Evolutionary conservation across 2,888 invertebrate species (phyloP), one percentile per base, ranked within the genome.

Genomic region (Crossocerus cetratus): DNA sequence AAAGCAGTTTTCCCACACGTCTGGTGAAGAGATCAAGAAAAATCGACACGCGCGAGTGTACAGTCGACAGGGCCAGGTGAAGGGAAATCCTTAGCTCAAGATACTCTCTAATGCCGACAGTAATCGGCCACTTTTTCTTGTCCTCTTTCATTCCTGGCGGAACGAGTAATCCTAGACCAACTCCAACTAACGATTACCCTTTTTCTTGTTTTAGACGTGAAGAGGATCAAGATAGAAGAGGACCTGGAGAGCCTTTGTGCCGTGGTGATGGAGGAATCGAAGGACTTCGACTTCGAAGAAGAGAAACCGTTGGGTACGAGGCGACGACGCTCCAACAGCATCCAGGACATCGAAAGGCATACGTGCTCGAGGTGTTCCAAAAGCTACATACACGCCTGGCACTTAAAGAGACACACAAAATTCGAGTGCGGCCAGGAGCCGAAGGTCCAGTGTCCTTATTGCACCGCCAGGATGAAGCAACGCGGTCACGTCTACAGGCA

Each of bases 401-500:
- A 87, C 58, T 78, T 90, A 44, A 85, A 84, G 59, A 78, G 91
- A 56, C 92, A 92, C 83, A 83, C 89, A 67, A 88, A 89, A 60
- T 86, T 91, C 71, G 92, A 92, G 83, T 92, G 92, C 77, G 91
- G 91, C 0, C 90, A 86, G 62, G 81, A 84, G 43, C 87, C 87
- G n/a, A 86, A 86, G 68, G 85, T 88, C 74, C 83, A 85, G 65
- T 89, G 89, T 58, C 88, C 88, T 0, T 85, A 87, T 53, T 89
- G 89, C 63, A 69, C 77, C 2, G 83, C 79, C 20, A 81, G 84
- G 22, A 86, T 86, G 83, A 88, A 87, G 61, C 88, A 88, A 65
- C 85, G 86, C 0, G 82, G 84, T 11, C 85, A 89, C 67, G 82
- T 89, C 58, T 88, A 87, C 69, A 81, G 85, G 62, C 87, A 88